Base-by-base conservation (phyloP, 1,140 invertebrate genomes). In the Aleiodes sp. region DNA sequence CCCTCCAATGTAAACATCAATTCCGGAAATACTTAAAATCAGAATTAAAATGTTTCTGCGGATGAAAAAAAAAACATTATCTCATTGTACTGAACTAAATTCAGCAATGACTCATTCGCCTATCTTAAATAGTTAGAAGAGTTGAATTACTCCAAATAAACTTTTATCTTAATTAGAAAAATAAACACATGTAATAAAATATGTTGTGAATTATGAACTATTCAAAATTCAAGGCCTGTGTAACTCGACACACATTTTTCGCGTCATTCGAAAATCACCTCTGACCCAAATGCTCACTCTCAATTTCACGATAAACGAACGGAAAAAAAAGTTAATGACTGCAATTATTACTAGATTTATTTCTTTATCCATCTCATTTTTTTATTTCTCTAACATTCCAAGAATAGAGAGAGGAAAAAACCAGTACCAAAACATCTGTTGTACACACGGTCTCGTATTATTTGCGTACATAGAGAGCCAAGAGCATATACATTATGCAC, bases 391-490 rank as follows among this genome's bases (percentile, higher is more conserved):
- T n/a, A n/a, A n/a, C 46, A 52, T 52, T 52, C 46, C 9, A 21
- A 52, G 46, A 52, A 52, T n/a, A n/a, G n/a, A n/a, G n/a, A n/a
- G n/a, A n/a, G n/a, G n/a, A 21, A 52, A 52, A 52, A 52, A 52
- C 46, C 46, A 52, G 46, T 52, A 52, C 46, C 26, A 52, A 52
- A 52, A 52, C 46, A 52, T 52, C 46, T 52, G 46, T 52, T 52
- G 46, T 52, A 52, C 46, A 52, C 21, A 52, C 19, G 46, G 21
- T 52, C 21, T 52, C 46, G 46, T 52, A 52, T 52, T 52, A 52
- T 52, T 52, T 21, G n/a, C n/a, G n/a, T 24, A 16, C 46, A 24
- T 21, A 52, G n/a, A 52, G 46, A 52, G 46, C 26, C 46, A 52
- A 52, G 21, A 52, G 46, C 46, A 52, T 24, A 52, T 52, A 52